Percentiles rank a stretch among this genome's conserved stretches.
Evolutionary conservation across 2,113 vertebrate species (phyloP).

Genomic region (Meles meles): DNA sequence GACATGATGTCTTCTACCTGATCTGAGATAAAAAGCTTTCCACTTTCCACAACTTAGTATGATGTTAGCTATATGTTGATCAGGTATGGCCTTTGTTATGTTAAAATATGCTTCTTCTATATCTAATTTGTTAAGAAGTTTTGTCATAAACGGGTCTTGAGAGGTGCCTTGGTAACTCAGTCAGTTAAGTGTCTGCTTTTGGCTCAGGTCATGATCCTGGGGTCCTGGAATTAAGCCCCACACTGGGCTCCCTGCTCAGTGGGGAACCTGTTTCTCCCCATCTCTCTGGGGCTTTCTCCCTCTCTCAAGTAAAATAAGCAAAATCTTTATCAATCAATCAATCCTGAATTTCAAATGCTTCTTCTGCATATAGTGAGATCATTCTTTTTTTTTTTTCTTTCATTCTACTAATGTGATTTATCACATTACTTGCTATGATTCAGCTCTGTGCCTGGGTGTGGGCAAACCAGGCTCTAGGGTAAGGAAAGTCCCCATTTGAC

Average conservation of each 20-base stretch:
- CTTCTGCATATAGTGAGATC: neutral
- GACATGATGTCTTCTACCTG: neutral
- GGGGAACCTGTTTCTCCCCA: neutral
- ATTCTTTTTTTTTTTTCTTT: neutral
- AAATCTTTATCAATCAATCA: neutral
- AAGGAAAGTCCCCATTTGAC: neutral
- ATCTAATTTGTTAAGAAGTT: neutral
- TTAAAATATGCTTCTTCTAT: neutral
- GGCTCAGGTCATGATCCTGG: neutral
- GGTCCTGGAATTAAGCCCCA: neutral
- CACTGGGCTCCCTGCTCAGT: neutral
- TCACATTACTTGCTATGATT: neutral
- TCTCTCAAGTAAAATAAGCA: neutral
- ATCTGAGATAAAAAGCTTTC: neutral
- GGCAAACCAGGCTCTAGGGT: neutral
- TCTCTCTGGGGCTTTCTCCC: neutral
- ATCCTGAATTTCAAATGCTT: neutral
- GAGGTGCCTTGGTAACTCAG: neutral
- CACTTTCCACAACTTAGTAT: neutral
- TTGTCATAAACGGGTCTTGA: neutral
- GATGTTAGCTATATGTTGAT: neutral
- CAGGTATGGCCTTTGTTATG: neutral
- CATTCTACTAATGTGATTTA: neutral
- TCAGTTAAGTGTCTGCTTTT: neutral
- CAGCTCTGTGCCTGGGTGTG: neutral